phyloP scores from a whole-genome alignment of 2,797 vertebrate genomes.

The Danio jaintianensis region DNA sequence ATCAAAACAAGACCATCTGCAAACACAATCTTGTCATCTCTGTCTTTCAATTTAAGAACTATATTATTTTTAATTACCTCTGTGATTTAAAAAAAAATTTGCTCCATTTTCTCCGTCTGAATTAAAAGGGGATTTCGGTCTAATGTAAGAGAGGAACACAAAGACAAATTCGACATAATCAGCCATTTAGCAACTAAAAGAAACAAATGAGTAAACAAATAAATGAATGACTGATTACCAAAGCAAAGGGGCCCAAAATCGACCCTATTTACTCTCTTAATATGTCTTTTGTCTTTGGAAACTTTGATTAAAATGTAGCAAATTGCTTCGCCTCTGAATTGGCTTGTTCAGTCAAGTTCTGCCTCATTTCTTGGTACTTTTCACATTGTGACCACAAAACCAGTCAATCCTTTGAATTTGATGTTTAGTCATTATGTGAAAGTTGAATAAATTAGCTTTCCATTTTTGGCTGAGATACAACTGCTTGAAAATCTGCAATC shows the following conservation, averaged over 20 bases:
- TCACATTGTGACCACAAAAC: not conserved
- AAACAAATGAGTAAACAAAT: slow-evolving; percentile 1
- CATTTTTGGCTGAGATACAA: no score
- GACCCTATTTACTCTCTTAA: not conserved
- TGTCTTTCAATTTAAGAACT: slow-evolving; percentile 9
- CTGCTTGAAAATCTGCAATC: no score
- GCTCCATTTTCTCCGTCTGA: slow-evolving; percentile 24
- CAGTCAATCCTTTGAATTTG: no score
- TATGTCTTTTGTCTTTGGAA: not conserved
- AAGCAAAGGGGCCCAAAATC: not conserved
- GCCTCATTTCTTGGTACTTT: not conserved
- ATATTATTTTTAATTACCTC: slow-evolving; percentile 13
- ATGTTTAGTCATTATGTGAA: no score
- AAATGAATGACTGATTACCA: not conserved
- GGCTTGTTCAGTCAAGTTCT: not conserved
- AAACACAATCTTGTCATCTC: slow-evolving; percentile 9
- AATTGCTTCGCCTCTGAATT: not conserved
- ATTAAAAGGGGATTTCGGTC: slow-evolving; percentile 2
- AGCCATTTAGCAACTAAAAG: slow-evolving; percentile 2
- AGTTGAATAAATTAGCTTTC: no score
- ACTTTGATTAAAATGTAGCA: not conserved
- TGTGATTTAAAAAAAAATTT: slow-evolving; percentile 23
- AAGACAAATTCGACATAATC: slow-evolving; percentile 27
- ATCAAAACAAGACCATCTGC: slow-evolving; percentile 20
- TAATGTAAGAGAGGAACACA: slow-evolving; percentile 11